Conservation (phyloP, 2,888 invertebrate genomes). For the Anaspis maculata region DNA sequence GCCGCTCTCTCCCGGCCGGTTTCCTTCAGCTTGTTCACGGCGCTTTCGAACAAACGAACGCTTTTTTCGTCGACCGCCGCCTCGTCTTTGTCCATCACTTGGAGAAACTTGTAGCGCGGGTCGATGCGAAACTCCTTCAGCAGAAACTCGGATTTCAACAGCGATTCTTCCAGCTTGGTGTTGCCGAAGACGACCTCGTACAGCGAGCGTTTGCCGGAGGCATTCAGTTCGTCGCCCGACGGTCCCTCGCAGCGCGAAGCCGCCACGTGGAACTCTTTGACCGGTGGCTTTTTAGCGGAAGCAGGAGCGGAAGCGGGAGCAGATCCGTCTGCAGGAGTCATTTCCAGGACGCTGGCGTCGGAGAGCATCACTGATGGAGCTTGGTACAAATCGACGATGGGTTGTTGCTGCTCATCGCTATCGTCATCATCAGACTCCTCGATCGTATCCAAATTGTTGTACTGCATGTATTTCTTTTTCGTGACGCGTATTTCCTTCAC, state of each 20-base stretch:
- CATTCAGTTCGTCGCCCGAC: no score
- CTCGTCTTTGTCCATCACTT: not conserved
- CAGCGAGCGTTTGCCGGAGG: not conserved
- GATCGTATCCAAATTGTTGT: not conserved
- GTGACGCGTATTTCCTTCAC: conserved; percentile 1
- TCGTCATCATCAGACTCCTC: no score
- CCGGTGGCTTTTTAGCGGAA: no score
- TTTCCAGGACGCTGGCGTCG: not conserved
- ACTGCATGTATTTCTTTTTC: not conserved
- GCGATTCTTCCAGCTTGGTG: conserved; percentile 16
- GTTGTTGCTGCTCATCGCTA: no score
- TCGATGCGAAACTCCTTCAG: conserved; percentile 26
- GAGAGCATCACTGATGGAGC: no score
- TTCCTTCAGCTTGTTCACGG: conserved; percentile 3
- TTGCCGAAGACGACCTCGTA: conserved; percentile 6
- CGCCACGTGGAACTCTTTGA: no score
- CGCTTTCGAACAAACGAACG: conserved; percentile 9
- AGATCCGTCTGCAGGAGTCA: not conserved
- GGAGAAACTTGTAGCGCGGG: conserved; percentile 3
- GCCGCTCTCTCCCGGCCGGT: not conserved
- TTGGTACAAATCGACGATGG: no score
- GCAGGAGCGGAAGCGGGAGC: not conserved
- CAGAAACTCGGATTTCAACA: conserved; percentile 27
- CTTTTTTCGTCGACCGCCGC: conserved; percentile 2
- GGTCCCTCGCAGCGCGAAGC: no score